A percentile compares a stretch with the other conserved stretches of the same genome.
These are phyloP conservation scores for Gasterosteus nipponicus DNA, from an alignment of 2,113 vertebrate species.

Conservation along the genomic window DNA sequence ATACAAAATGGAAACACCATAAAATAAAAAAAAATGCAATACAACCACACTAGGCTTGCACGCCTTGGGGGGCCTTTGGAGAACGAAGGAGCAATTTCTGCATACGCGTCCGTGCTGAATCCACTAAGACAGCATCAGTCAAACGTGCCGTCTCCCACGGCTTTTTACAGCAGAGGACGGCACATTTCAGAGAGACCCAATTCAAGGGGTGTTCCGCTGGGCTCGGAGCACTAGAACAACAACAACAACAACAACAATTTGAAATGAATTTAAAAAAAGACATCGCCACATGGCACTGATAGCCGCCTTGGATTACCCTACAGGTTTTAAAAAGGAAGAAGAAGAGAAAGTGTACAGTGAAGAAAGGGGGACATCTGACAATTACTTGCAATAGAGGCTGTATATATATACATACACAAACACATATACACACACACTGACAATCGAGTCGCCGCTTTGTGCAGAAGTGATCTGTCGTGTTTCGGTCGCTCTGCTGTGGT, in stretches of 20 bases:
- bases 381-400: slow-evolving; percentile 12
- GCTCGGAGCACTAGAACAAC: background rate
- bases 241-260: background rate
- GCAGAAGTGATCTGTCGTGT: slow-evolving; percentile 1
- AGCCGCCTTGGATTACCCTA: slow-evolving; percentile 6
- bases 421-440: background rate
- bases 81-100: background rate
- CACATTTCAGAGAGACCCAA: slow-evolving; percentile 12
- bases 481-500: background rate
- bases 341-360: slow-evolving; percentile 6
- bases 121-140: slow-evolving; percentile 18
- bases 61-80: slow-evolving; percentile 10
- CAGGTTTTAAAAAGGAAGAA: background rate
- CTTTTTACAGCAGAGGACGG: slow-evolving; percentile 3
- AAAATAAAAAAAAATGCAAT: no score
- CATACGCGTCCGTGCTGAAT: background rate
- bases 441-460: slow-evolving; percentile 10
- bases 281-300: background rate
- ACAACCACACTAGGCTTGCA: background rate
- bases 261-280: background rate
- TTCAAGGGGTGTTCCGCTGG: background rate
- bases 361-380: background rate
- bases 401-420: background rate
- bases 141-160: background rate
- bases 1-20: background rate